Conservation (phyloP, 2,888 invertebrate genomes). For the Drosophila colorata region DNA sequence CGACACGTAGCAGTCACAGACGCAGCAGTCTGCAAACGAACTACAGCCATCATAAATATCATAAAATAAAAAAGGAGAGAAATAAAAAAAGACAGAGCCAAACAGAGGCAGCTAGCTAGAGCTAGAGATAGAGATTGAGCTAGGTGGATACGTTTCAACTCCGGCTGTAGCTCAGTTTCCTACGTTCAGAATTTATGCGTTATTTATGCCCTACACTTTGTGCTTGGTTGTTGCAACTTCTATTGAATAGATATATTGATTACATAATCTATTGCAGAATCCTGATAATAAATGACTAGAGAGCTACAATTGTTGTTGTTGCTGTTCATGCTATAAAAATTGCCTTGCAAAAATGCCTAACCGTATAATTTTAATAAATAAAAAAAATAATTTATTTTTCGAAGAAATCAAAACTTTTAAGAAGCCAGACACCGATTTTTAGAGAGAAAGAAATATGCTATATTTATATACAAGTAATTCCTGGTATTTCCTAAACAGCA, state of each 20-base stretch:
- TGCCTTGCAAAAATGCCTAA: conserved; percentile 61
- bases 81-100: not conserved
- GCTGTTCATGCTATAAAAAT: conserved; percentile 31
- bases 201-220: conserved; percentile 75
- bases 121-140: conserved; percentile 19
- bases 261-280: conserved; percentile 58
- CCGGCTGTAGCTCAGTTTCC: conserved; percentile 29
- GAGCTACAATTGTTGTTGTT: conserved; percentile 13
- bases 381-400: conserved; percentile 1
- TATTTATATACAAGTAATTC: not conserved
- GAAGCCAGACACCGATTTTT: not conserved
- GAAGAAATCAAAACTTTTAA: not conserved
- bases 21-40: conserved; percentile 54
- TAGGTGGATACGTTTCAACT: conserved; percentile 1
- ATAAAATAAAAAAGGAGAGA: conserved; percentile 48
- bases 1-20: conserved; percentile 67
- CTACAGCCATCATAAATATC: conserved; percentile 72
- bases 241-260: conserved; percentile 72
- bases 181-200: conserved; percentile 67
- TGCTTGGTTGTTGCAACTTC: conserved; percentile 68
- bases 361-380: conserved; percentile 19
- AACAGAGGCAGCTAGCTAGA: conserved; percentile 5
- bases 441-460: not conserved
- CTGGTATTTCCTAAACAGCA: not conserved
- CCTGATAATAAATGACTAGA: conserved; percentile 70